phyloP scores from a whole-genome alignment of 2,888 invertebrate species.

The Deilephila porcellus region DNA sequence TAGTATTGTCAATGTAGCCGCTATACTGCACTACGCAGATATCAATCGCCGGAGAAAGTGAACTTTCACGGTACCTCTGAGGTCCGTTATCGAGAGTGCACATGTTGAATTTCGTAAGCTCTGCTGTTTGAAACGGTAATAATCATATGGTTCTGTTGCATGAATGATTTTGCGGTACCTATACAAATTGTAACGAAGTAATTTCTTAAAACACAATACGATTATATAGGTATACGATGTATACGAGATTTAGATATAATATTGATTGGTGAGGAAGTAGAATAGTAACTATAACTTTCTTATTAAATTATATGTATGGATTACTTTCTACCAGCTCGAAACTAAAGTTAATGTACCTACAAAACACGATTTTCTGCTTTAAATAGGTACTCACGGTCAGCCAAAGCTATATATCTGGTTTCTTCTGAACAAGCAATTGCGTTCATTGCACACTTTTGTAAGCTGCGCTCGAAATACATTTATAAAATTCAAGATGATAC shows the following conservation, averaged over 20 bases:
- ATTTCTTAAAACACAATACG: background rate
- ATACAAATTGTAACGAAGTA: background rate
- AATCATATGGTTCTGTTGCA: background rate
- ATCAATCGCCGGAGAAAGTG: constrained; percentile 65
- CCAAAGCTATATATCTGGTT: constrained; percentile 8
- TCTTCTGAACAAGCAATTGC: constrained; percentile 1
- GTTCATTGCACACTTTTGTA: background rate
- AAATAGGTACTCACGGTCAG: constrained; percentile 9
- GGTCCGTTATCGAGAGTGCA: constrained; percentile 49
- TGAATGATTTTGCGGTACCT: background rate
- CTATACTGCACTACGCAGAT: constrained; percentile 45
- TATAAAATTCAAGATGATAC: background rate
- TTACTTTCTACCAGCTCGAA: constrained; percentile 6
- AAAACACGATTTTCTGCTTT: constrained; percentile 19
- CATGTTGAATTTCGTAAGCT: constrained; percentile 39
- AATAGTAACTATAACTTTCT: no score
- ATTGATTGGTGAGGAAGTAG: background rate
- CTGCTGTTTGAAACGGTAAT: background rate
- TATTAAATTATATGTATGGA: background rate
- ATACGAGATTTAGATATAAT: no score
- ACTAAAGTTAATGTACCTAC: constrained; percentile 9
- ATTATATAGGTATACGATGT: no score
- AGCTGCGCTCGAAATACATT: background rate
- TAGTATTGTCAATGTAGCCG: constrained; percentile 17
- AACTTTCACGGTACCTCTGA: constrained; percentile 69